Evolutionary conservation across 2,888 invertebrate genomes (phyloP).

Genomic region (Drosophila prolongata): DNA sequence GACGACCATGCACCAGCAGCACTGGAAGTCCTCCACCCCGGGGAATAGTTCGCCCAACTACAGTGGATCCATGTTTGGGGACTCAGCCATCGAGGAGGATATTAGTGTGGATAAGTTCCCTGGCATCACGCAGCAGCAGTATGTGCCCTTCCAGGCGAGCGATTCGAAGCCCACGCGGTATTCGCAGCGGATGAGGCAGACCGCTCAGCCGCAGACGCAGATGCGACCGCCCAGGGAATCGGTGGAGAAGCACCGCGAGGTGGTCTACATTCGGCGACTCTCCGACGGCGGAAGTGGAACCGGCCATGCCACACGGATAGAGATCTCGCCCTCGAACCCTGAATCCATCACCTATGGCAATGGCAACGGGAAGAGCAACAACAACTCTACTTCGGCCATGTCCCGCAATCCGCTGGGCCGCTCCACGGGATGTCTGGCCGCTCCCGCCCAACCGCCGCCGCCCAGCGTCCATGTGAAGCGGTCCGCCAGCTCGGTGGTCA

Average conservation of each 20-base stretch:
- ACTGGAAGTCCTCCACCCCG: conserved; percentile 84
- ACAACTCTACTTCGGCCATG: conserved; percentile 43
- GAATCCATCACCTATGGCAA: conserved; percentile 82
- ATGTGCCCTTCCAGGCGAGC: conserved; percentile 79
- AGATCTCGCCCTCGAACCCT: conserved; percentile 82
- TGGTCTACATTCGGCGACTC: conserved; percentile 82
- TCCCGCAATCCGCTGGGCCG: conserved; percentile 71
- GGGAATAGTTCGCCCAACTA: conserved; percentile 84
- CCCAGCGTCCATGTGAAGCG: conserved; percentile 69
- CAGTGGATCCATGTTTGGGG: conserved; percentile 84
- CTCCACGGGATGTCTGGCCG: conserved; percentile 71
- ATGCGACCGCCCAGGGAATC: conserved; percentile 40
- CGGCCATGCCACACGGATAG: conserved; percentile 83
- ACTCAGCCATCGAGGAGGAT: conserved; percentile 85
- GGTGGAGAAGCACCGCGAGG: conserved; percentile 82
- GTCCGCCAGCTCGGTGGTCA: conserved; percentile 75
- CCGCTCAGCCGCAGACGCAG: conserved; percentile 57
- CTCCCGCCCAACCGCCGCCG: conserved; percentile 43
- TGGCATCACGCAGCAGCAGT: conserved; percentile 81
- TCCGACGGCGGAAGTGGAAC: conserved; percentile 79
- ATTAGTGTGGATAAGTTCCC: conserved; percentile 84
- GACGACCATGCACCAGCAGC: conserved; percentile 56
- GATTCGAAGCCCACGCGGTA: conserved; percentile 78
- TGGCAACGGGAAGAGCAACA: conserved; percentile 60
- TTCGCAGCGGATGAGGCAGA: conserved; percentile 75